Evolutionary conservation across 2,113 vertebrate genomes (phyloP), one percentile per base, ranked within the genome.

Genomic region (Pimephales promelas): DNA sequence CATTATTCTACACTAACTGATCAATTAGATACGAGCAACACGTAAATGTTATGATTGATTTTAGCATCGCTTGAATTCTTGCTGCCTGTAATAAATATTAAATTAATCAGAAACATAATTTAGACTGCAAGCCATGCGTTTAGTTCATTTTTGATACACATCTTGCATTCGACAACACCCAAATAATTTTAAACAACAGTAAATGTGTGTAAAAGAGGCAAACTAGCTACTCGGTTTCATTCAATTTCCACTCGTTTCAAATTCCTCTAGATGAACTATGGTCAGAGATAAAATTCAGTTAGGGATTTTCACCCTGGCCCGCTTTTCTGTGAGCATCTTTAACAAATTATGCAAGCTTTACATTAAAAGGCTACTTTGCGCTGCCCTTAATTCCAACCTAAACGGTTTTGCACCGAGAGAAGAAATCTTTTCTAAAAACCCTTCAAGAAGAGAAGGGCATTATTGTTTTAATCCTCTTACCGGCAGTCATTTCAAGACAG

Each of bases 391-490:
- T 97, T 97, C 95, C 95, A 96, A 95, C 95, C 97, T 98, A 99
- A 98, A 99, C 96, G 96, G 94, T 95, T 98, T 98, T 98, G 95
- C 96, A 96, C 92, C 95, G 95, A 95, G 95, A 97, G 96, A 97
- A 98, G 94, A 96, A 97, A 97, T 97, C 97, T 98, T 97, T 98
- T 98, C 96, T 97, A 93, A 95, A 97, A 96, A 94, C 93, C 83
- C 96, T 96, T 94, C 95, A 95, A 97, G 95, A 97, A 97, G 96
- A 97, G 96, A 97, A 96, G 96, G 95, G 97, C 96, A 98, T 99
- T 98, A 99, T 97, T 96, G 92, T 96, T 96, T 97, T 99, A 99
- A 99, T 99, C 98, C 98, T 98, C 97, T 99, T 99, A 99, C 93
- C 92, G 94, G 93, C 95, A 96, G 95, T 97, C 96, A 97, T 96